Base-by-base conservation (phyloP, 2,113 vertebrate genomes). In the Lepisosteus osseus region DNA sequence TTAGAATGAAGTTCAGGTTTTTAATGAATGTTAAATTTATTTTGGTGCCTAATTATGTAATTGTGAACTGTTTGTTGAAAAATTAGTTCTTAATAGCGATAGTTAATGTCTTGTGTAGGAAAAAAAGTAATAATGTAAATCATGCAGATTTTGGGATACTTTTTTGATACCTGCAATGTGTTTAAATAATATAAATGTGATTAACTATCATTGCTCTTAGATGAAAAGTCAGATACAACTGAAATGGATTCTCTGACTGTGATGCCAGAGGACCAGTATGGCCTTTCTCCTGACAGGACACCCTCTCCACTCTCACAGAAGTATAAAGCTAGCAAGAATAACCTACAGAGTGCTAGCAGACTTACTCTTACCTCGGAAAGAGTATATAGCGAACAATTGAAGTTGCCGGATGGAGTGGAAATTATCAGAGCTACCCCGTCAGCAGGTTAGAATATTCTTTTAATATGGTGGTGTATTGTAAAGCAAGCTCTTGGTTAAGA, bases 271-370 rank as follows among this genome's bases (percentile, higher is more conserved):
- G 87, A 91, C 40, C 81, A 78, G 4, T 90, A 88, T 64, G 80
- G 68, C 84, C 92, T 85, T 71, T 89, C 91, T 75, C 87, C 90
- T 69, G 94, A 95, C 61, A 86, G 86, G 11, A 80, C 86, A 15
- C 75, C 83, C 0, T 93, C 93, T 70, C 90, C 93, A 45, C 82
- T 89, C 65, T 73, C 86, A 70, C 93, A 87, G 63, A 96, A 90
- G 77, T 94, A 88, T 76, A 90, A 84, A 70, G 86, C 92, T 67
- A 94, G 91, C 83, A 96, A 85, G 79, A 94, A 93, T 75, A 99
- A 96, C 79, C 92, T 99, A 71, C 95, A 94, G 83, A 98, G 95
- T 74, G 94, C 96, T 62, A 95, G 95, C 82, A 94, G 91, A 65
- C 93, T 99, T 72, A 91, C 86, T 71, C 89, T 99, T 69, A 89